Percentiles rank a stretch among this genome's conserved stretches.
Conservation (phyloP, 2,797 vertebrate species). For the Petrocephalus sullivani region DNA sequence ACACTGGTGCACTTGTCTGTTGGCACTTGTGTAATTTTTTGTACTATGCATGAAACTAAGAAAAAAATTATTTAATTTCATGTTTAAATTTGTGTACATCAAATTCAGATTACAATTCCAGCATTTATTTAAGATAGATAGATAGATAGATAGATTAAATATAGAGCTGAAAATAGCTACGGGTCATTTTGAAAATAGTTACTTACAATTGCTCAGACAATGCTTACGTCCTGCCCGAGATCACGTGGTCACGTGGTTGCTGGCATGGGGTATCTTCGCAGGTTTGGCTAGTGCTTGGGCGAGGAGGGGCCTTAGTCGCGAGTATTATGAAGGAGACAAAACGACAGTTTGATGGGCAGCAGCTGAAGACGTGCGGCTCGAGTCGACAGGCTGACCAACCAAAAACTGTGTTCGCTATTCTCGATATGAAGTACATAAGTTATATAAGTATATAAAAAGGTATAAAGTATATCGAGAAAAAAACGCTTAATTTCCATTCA, state of each 20-base stretch:
- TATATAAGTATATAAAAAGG: background rate
- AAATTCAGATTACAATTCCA: background rate
- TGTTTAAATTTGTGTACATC: background rate
- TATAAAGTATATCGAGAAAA: background rate
- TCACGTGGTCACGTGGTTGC: slow-evolving; percentile 22
- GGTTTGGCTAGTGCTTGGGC: background rate
- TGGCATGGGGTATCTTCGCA: background rate
- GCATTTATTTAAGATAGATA: background rate
- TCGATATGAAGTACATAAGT: background rate
- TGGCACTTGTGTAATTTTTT: background rate
- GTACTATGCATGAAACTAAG: background rate
- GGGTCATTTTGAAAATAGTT: background rate
- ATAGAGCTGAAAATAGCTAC: background rate
- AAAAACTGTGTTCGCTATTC: background rate
- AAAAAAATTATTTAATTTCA: background rate
- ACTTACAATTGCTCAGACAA: background rate
- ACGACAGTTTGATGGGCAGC: slow-evolving; percentile 4
- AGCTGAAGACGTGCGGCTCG: background rate
- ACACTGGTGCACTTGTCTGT: background rate
- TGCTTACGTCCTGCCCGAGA: background rate
- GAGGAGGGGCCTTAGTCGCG: slow-evolving; percentile 20
- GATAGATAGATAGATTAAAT: background rate
- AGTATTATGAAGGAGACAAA: slow-evolving; percentile 15
- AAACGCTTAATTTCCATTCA: background rate
- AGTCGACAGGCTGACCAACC: background rate